Evolutionary conservation across 92 coral and sea anemone species (phyloP), one percentile per base, ranked within the genome.

Genomic region (Phenganax stokvisi): DNA sequence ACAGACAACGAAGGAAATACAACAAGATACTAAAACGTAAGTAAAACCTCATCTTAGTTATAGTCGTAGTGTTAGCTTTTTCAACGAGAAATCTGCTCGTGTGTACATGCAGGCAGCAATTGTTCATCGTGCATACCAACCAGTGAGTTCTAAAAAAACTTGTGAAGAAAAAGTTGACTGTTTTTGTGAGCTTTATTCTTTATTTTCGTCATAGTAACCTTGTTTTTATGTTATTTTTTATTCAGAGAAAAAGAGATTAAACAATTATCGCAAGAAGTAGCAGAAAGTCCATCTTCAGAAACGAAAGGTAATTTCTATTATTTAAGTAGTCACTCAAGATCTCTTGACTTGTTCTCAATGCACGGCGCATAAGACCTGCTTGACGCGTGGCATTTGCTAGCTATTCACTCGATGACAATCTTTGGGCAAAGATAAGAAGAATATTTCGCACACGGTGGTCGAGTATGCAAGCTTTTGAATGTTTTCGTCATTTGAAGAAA

Each of bases 391-490:
- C 47, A 37, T 37, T 37, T 37, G 47, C 47, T 37, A 37, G 47
- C 47, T 37, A 37, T 37, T 37, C 47, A 37, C 47, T 37, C 5
- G 47, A 37, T 37, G 47, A 37, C 47, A 37, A 37, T 37, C 47
- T 37, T 37, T 37, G 47, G 47, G 47, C 47, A 37, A 37, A 30
- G 73, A 68, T 68, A 68, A 68, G 73, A 68, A 68, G 73, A 68
- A 68, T 68, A 68, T 68, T 12, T 68, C 73, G 54, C 10, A 9
- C 53, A 30, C 52, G 73, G 73, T 68, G 73, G 73, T 68, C 73
- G 9, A 6, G 15, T 20, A 44, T 11, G 73, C 37, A 68, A 68
- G 47, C 53, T 68, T 1, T 9, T 4, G 1, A 68, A 30, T 68
- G 17, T 53, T 2, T 30, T 29, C 73, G 31, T 37, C 54, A 37